Base-by-base conservation (phyloP, 2,888 invertebrate genomes). In the Fragum fragum region DNA sequence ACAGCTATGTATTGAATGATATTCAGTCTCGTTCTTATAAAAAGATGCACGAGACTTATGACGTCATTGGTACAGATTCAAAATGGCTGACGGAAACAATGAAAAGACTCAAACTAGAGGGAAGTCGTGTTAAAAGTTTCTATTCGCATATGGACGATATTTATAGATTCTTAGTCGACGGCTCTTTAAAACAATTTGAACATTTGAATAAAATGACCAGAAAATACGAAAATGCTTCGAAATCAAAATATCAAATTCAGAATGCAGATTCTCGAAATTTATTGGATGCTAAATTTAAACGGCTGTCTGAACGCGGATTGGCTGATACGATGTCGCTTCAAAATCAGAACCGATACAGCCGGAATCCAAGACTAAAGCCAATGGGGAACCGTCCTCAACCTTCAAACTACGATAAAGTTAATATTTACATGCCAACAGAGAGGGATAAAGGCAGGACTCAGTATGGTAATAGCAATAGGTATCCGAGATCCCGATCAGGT, bases 21-120 rank as follows among this genome's bases (percentile, higher is more conserved):
- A 61, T 81, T 28, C 73, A 71, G 36, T 70, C 77, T 14, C 39
- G 69, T 23, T 74, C 77, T n/a, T 81, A 81, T 55, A 73, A 77
- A 61, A 70, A 81, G 39, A 77, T 81, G 36, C 77, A 81, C 23
- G 71, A 71, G 23, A 36, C 74, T 14, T 81, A 81, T 36, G 77
- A 77, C 11, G 55, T 57, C 11, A 16, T 55, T 21, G 59, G 59
- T 6, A 61, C 61, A 26, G 73, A 73, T 59, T 52, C 47, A 61
- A 73, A 59, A 42, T 66, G 66, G 66, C 66, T 66, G 21, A 42
- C 66, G 6, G 66, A 66, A 1, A 42, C 66, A 42, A 66, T 66
- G 61, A 36, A 52, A 61, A 26, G 39, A 42, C 42, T 59, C 16
- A 73, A 61, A 14, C 36, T 73, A 6, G 59, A 61, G 42, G 39